phyloP scores from a whole-genome alignment of 2,797 vertebrate genomes.

The Calcarius lapponicus region DNA sequence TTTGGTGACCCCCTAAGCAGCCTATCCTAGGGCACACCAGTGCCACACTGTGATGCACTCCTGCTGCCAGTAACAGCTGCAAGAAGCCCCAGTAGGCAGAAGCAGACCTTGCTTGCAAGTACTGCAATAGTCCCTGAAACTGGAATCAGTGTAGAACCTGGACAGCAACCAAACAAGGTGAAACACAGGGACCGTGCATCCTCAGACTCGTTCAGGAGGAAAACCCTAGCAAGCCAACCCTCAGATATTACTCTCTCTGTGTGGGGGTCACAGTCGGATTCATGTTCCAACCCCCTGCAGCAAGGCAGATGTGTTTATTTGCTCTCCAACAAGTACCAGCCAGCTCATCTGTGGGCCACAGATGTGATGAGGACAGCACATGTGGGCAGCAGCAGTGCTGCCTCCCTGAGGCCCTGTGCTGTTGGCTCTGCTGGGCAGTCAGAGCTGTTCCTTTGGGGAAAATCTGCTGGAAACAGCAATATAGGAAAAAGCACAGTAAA shows the following conservation, averaged over 20 bases:
- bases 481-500: neutral
- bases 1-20: neutral
- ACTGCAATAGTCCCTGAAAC: neutral
- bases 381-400: accelerated
- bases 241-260: neutral
- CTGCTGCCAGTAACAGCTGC: neutral
- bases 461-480: neutral
- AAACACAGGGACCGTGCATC: neutral
- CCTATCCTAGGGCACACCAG: neutral
- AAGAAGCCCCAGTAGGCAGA: accelerated
- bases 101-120: neutral
- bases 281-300: neutral
- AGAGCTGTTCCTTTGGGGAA: neutral
- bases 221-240: neutral
- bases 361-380: neutral
- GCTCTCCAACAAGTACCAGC: neutral
- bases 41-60: neutral
- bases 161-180: neutral
- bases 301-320: neutral
- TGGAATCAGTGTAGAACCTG: neutral
- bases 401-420: neutral
- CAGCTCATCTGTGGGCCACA: neutral
- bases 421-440: neutral
- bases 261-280: neutral
- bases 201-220: neutral